These are phyloP conservation scores for Hydropotes inermis DNA, from an alignment of 2,113 vertebrate species.

Conservation along the genomic window DNA sequence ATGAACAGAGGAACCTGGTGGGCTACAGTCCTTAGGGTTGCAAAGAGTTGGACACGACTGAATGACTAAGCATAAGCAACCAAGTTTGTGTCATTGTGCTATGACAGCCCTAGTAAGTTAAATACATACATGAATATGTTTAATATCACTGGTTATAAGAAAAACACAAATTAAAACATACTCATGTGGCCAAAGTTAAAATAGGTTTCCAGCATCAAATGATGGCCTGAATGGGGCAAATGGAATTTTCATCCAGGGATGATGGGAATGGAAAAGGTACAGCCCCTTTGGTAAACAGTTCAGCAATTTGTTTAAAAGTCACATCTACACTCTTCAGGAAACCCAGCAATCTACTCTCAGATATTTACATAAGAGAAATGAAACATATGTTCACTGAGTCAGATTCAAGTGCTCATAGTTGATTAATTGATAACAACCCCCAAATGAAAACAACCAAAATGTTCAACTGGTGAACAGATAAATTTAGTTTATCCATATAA, in stretches of 20 bases:
- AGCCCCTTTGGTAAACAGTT: neutral
- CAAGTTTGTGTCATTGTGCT: neutral
- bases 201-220: neutral
- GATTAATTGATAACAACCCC: neutral
- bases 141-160: neutral
- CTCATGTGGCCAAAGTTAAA: neutral
- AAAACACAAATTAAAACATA: neutral
- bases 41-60: neutral
- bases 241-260: neutral
- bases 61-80: neutral
- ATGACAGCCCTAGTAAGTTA: neutral
- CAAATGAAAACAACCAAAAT: constrained; percentile 11
- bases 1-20: neutral
- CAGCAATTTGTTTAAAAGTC: neutral
- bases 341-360: neutral
- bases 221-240: neutral
- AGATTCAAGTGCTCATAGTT: neutral
- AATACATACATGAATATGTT: neutral
- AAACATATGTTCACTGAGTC: neutral
- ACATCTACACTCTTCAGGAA: neutral
- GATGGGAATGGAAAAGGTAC: neutral
- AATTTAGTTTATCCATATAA: neutral
- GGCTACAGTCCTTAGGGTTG: neutral
- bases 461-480: neutral
- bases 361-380: constrained; percentile 27